A percentile compares a stretch with the other conserved stretches of the same genome.
Evolutionary conservation across 2,797 vertebrate genomes (phyloP).

Genomic region (Sparus aurata): DNA sequence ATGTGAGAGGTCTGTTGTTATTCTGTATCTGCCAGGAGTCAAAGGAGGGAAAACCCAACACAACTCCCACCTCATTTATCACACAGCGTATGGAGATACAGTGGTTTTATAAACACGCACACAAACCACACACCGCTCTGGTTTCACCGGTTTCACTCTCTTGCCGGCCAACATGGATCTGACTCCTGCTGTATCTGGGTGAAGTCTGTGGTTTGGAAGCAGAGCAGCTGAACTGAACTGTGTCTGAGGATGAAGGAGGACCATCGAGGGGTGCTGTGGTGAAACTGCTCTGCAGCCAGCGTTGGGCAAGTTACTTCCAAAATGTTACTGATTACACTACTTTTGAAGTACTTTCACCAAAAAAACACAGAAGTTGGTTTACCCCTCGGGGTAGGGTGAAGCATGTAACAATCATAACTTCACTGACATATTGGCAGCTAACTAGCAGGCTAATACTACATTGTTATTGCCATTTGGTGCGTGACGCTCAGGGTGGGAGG

Average conservation of each 20-base stretch:
- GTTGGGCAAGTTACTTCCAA: too few species aligned
- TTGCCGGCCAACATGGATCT: slow-evolving; percentile 18
- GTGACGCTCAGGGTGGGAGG: too few species aligned
- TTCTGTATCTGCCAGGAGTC: slow-evolving; percentile 1
- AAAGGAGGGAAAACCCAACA: slow-evolving; percentile 11
- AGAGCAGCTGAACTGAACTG: background rate
- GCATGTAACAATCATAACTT: too few species aligned
- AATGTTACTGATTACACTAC: too few species aligned
- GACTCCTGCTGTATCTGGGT: slow-evolving; percentile 15
- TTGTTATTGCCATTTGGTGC: too few species aligned
- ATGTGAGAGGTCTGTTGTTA: background rate
- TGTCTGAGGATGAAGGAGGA: background rate
- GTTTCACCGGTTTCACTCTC: slow-evolving; percentile 21
- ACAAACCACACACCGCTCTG: slow-evolving; percentile 1
- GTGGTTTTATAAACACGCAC: background rate
- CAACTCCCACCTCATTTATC: slow-evolving; percentile 22
- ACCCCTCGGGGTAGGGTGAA: too few species aligned
- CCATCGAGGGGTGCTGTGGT: background rate
- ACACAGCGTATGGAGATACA: background rate
- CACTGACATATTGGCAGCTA: too few species aligned
- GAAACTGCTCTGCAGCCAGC: background rate
- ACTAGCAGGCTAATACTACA: too few species aligned
- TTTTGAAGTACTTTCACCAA: too few species aligned
- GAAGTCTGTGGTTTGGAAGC: slow-evolving; percentile 47
- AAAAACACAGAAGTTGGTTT: too few species aligned